Conservation (phyloP, 2,888 invertebrate genomes). For the Cryptocheilus praepositus region DNA sequence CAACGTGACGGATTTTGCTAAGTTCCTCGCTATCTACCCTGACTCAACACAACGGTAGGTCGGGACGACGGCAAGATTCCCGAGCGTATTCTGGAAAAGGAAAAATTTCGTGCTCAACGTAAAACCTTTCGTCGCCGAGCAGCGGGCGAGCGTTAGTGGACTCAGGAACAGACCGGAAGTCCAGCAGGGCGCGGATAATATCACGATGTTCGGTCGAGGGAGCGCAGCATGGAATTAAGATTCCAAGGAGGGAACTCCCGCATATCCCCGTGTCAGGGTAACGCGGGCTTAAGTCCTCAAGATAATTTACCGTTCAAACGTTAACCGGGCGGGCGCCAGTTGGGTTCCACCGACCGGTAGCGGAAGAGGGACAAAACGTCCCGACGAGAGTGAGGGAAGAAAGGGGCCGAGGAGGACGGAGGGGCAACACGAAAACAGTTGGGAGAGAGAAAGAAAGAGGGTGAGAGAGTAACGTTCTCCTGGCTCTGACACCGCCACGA, state of each 20-base stretch:
- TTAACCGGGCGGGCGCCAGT: constrained; percentile 49
- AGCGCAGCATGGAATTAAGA: constrained; percentile 58
- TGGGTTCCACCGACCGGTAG: constrained; percentile 27
- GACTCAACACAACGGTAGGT: no score
- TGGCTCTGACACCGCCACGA: constrained; percentile 66
- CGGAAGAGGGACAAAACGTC: constrained; percentile 24
- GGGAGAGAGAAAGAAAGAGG: constrained; percentile 30
- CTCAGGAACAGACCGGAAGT: constrained; percentile 12
- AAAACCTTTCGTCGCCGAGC: not conserved
- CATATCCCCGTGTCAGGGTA: constrained; percentile 36
- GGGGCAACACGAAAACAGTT: constrained; percentile 33
- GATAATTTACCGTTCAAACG: constrained; percentile 68
- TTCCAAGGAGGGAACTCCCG: constrained; percentile 46
- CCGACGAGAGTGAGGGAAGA: constrained; percentile 14
- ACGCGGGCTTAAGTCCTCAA: constrained; percentile 47
- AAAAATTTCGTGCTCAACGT: not conserved
- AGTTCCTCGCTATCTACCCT: no score
- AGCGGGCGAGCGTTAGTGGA: not conserved
- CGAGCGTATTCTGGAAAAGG: no score
- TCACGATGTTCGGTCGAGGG: constrained; percentile 33
- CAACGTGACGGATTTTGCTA: no score
- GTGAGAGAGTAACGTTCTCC: constrained; percentile 65
- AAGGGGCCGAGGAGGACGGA: constrained; percentile 21
- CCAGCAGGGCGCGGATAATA: constrained; percentile 27
- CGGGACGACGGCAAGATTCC: no score